Conservation (phyloP, 1,140 invertebrate genomes). For the Melitaea cinxia region DNA sequence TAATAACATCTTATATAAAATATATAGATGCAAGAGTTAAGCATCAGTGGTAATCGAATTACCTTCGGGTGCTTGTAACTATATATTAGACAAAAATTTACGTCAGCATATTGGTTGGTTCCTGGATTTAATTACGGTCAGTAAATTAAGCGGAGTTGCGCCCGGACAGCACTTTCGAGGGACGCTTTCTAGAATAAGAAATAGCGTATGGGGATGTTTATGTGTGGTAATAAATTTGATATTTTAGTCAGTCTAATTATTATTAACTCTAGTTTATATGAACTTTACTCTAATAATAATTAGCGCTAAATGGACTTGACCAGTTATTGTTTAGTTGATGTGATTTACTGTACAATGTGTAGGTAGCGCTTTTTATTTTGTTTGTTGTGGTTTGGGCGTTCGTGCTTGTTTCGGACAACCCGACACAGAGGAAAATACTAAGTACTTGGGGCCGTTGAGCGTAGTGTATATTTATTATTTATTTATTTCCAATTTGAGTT, state of each 20-base stretch:
- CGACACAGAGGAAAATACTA: too few species aligned
- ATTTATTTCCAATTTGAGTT: too few species aligned
- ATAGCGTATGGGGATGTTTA: slow-evolving; percentile 13
- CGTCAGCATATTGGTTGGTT: slow-evolving; percentile 17
- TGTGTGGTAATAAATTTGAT: not conserved
- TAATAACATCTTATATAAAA: too few species aligned
- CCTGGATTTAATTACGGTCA: slow-evolving; percentile 35
- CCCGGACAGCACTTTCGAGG: slow-evolving; percentile 18
- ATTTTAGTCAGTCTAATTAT: not conserved
- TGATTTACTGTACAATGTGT: too few species aligned
- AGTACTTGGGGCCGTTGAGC: too few species aligned
- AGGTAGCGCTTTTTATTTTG: too few species aligned
- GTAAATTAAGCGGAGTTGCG: slow-evolving; percentile 32
- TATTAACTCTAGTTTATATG: not conserved
- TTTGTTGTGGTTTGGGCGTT: too few species aligned
- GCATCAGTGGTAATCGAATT: slow-evolving; percentile 9
- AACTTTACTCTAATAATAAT: not conserved
- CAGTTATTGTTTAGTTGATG: too few species aligned
- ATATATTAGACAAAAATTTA: slow-evolving; percentile 33
- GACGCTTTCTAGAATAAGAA: slow-evolving; percentile 15
- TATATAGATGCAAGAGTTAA: not conserved
- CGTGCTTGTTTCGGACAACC: too few species aligned
- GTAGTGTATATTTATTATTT: too few species aligned
- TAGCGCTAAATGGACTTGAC: too few species aligned
- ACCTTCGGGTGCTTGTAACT: slow-evolving; percentile 9